Conservation (phyloP, 2,113 vertebrate species). For the Anhinga anhinga region DNA sequence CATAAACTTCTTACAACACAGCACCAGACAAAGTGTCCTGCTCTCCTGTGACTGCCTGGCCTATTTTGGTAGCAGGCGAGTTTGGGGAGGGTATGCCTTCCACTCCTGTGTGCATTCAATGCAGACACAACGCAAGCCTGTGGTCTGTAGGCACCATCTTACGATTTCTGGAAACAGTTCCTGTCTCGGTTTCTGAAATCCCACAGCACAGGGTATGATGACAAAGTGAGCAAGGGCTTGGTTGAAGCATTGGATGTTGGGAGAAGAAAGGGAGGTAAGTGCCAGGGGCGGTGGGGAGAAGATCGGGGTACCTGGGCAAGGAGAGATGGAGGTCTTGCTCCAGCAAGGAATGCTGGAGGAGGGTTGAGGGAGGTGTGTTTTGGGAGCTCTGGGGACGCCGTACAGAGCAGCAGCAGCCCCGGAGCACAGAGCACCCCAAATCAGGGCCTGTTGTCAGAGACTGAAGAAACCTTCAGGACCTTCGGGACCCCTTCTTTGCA, state of each 20-base stretch:
- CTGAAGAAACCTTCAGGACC: not conserved
- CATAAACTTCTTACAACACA: not conserved
- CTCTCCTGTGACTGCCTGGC: not conserved
- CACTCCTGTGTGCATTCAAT: accelerated
- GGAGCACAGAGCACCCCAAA: not conserved
- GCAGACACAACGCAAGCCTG: not conserved
- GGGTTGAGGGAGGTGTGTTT: not conserved
- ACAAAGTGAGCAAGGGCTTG: not conserved
- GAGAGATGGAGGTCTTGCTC: not conserved
- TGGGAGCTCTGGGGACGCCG: not conserved
- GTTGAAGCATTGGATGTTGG: not conserved
- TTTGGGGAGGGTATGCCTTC: not conserved
- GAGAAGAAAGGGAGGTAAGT: not conserved
- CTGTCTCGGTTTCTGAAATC: not conserved
- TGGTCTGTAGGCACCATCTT: not conserved
- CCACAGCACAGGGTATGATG: not conserved
- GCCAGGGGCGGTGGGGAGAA: not conserved
- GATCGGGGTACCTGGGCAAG: not conserved
- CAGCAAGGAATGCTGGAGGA: not conserved
- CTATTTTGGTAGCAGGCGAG: not conserved
- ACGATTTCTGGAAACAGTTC: not conserved
- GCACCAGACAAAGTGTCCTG: not conserved
- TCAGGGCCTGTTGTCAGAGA: not conserved
- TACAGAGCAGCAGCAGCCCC: not conserved
- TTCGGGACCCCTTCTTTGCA: not conserved